phyloP scores from a whole-genome alignment of 1,140 invertebrate species.

The Drosophila yakuba region DNA sequence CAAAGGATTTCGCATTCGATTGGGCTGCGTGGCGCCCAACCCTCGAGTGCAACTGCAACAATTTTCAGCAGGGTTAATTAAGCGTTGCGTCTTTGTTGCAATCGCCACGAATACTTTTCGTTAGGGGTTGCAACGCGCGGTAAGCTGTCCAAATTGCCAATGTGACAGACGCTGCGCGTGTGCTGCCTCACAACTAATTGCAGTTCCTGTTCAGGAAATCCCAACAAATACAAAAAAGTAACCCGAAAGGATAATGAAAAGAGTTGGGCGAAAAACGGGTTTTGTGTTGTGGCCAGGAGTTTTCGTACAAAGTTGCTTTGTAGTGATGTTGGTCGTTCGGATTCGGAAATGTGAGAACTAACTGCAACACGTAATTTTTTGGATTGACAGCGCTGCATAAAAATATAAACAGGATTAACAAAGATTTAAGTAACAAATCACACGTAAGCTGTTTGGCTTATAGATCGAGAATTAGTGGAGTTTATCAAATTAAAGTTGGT shows the following conservation, averaged over 20 bases:
- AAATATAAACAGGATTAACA: background rate
- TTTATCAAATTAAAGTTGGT: too few relatives aligned
- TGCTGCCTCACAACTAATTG: conserved; percentile 68
- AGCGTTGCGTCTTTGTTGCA: conserved; percentile 78
- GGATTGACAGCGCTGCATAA: background rate
- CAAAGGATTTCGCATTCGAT: conserved; percentile 51
- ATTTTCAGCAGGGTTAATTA: conserved; percentile 66
- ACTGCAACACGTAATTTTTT: background rate
- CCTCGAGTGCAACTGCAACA: conserved; percentile 63
- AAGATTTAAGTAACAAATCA: too few relatives aligned
- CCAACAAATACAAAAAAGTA: conserved; percentile 19
- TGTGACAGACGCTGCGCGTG: conserved; percentile 72
- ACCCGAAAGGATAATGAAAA: conserved; percentile 22
- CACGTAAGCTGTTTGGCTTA: too few relatives aligned
- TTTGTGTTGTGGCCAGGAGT: conserved; percentile 8
- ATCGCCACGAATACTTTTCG: conserved; percentile 38
- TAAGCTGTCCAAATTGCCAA: conserved; percentile 72
- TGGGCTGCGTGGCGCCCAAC: conserved; percentile 1
- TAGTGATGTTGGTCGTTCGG: background rate
- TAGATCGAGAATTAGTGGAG: too few relatives aligned
- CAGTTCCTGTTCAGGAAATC: conserved; percentile 48
- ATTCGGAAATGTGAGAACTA: conserved; percentile 3
- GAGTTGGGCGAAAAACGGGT: conserved; percentile 36
- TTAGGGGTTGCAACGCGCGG: conserved; percentile 45
- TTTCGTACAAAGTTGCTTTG: conserved; percentile 26